phyloP scores from a whole-genome alignment of 2,797 vertebrate species.

The Dendrocincla fuliginosa region DNA sequence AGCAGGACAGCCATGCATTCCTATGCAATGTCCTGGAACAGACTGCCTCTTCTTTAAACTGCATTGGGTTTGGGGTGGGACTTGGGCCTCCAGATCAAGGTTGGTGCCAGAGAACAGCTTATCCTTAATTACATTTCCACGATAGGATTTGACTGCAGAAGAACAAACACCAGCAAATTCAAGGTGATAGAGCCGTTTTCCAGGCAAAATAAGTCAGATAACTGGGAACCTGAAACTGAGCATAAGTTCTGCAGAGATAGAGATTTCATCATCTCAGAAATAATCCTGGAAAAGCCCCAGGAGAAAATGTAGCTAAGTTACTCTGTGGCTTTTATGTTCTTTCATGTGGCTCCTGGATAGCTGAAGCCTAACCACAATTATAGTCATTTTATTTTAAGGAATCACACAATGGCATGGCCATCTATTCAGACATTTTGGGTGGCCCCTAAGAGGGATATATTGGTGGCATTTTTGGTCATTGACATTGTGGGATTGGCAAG shows the following conservation, averaged over 20 bases:
- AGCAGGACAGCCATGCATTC: background rate
- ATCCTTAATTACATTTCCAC: slow-evolving; percentile 16
- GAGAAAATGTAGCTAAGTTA: slow-evolving; percentile 54
- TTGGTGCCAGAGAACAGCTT: slow-evolving; percentile 29
- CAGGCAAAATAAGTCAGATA: slow-evolving; percentile 15
- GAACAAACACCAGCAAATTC: slow-evolving; percentile 26
- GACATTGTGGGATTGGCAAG: slow-evolving; percentile 10
- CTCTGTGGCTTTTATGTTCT: slow-evolving; percentile 66
- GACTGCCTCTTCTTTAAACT: background rate
- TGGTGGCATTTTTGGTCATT: slow-evolving; percentile 55
- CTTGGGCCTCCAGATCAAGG: background rate
- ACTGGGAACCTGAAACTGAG: background rate
- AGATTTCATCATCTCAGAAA: slow-evolving; percentile 65
- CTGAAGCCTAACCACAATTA: slow-evolving; percentile 63
- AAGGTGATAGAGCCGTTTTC: slow-evolving; percentile 17
- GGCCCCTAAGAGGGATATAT: slow-evolving; percentile 52
- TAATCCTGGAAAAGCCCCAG: slow-evolving; percentile 51
- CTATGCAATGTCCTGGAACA: slow-evolving; percentile 17
- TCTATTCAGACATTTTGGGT: slow-evolving; percentile 67
- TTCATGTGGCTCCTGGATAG: slow-evolving; percentile 63
- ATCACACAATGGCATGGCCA: slow-evolving; percentile 46
- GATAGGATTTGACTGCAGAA: background rate
- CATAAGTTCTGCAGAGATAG: slow-evolving; percentile 25
- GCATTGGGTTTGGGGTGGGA: background rate
- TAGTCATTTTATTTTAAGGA: slow-evolving; percentile 68